Percentiles rank a stretch among this genome's conserved stretches.
Conservation (phyloP, 2,113 vertebrate species). For the Apeltes quadracus region DNA sequence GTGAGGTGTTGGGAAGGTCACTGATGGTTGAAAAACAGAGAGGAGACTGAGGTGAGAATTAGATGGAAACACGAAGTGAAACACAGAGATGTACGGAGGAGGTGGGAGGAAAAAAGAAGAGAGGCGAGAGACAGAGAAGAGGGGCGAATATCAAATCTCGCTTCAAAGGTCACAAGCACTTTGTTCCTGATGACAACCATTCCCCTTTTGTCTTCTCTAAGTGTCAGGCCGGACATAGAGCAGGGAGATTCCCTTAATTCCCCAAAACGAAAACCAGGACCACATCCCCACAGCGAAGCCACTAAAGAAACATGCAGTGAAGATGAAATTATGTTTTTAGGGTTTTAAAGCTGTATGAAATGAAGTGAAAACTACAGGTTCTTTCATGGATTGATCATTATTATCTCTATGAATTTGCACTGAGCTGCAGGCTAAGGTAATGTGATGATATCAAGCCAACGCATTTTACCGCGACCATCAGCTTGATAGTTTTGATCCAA, state of each 20-base stretch:
- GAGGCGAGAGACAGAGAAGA: conserved; percentile 23
- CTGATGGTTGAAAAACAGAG: conserved; percentile 36
- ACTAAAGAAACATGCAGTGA: conserved; percentile 8
- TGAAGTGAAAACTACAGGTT: neutral
- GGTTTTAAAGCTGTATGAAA: neutral
- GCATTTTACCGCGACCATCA: conserved; percentile 14
- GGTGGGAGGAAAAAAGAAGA: conserved; percentile 34
- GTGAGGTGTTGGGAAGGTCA: conserved; percentile 53
- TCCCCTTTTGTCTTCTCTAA: conserved; percentile 66
- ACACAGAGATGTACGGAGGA: conserved; percentile 23
- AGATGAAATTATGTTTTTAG: neutral
- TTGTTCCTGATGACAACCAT: conserved; percentile 75
- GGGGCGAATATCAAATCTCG: conserved; percentile 67
- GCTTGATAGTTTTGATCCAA: conserved; percentile 10
- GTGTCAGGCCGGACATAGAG: conserved; percentile 63
- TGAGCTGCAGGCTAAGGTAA: conserved; percentile 15
- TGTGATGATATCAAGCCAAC: conserved; percentile 4
- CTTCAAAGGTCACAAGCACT: conserved; percentile 78
- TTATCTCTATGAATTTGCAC: conserved; percentile 1
- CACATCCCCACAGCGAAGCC: conserved; percentile 19
- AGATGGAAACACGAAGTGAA: conserved; percentile 29
- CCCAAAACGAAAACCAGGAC: conserved; percentile 48
- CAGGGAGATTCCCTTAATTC: conserved; percentile 47
- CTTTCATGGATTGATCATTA: neutral
- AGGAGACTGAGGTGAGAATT: conserved; percentile 33